phyloP scores from a whole-genome alignment of 2,113 vertebrate species.

The Sinocyclocheilus rhinocerous region DNA sequence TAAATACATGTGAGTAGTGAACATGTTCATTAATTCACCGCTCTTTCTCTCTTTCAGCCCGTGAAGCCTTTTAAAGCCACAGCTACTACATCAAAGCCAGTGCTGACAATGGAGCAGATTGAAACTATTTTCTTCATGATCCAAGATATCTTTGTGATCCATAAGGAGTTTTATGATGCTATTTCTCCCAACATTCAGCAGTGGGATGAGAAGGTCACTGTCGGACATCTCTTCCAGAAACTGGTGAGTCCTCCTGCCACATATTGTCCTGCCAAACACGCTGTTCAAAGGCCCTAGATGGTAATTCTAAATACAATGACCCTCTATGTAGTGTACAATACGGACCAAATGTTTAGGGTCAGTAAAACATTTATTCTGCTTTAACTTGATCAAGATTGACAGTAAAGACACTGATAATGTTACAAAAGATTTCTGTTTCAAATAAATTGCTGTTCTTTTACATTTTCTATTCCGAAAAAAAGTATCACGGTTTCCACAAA shows the following conservation, averaged over 20 bases:
- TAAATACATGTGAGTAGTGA: not conserved
- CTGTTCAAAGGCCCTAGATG: not conserved
- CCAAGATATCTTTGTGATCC: conserved; percentile 95
- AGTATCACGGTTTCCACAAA: not conserved
- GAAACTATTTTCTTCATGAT: conserved; percentile 99
- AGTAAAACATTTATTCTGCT: not conserved
- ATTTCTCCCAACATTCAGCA: conserved; percentile 92
- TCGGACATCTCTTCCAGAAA: conserved; percentile 97
- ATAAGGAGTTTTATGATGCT: conserved; percentile 94
- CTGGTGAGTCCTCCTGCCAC: conserved; percentile 79
- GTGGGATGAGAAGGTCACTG: conserved; percentile 92
- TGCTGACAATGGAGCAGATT: conserved; percentile 92
- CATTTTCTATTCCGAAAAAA: not conserved
- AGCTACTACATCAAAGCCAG: conserved; percentile 93
- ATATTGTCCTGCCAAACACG: not conserved
- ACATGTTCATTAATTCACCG: conserved; percentile 20
- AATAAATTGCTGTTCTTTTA: not conserved
- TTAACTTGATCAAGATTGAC: not conserved
- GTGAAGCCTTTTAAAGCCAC: conserved; percentile 96
- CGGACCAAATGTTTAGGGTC: not conserved
- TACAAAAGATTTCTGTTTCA: not conserved
- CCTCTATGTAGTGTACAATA: too few relatives aligned
- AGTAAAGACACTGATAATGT: not conserved
- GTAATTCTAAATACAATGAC: not conserved
- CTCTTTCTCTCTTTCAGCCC: conserved; percentile 74